Evolutionary conservation across 1,140 invertebrate species (phyloP), one percentile per base, ranked within the genome.

Genomic region (Lineus longissimus): DNA sequence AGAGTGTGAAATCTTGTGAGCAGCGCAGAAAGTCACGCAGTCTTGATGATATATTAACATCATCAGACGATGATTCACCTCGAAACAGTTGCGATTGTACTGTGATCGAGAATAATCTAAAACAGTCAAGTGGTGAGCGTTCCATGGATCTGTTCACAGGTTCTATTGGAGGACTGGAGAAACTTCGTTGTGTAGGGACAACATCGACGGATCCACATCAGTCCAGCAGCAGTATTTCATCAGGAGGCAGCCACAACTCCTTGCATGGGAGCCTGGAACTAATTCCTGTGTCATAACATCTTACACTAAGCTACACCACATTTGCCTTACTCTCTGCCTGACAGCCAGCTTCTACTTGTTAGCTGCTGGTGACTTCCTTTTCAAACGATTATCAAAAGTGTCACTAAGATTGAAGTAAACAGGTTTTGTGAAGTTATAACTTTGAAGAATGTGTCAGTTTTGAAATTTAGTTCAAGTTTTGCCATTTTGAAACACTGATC

Each of bases 181-280:
- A 6, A 19, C n/a, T 30, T 40, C 56, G 47, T 23, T 51, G 47
- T 27, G 25, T 51, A 9, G 47, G 47, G 4, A 51, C 6, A 4
- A 51, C 47, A 2, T 66, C 70, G 19, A 65, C 71, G 1, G 78
- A 80, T 45, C 70, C 72, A 17, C 77, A 80, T 64, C 77, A 77
- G 43, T 77, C 77, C 56, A 76, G 65, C 60, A 77, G 78, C 60
- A 80, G 76, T 65, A 71, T 80, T 59, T 78, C 77, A 30, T 80
- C 78, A 7, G 73, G 68, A 30, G 72, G 78, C 55, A 81, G 79
- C 69, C 78, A 77, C 55, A 73, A 68, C 47, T 80, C 77, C 19
- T 61, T 79, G 29, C 78, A 79, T 59, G 74, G 77, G 43, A 78
- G 77, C 64, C 64, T 77, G 60, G 78, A 81, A 62, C 70, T 81